phyloP scores from a whole-genome alignment of 2,797 vertebrate species.

The Acanthurus leucopareius region DNA sequence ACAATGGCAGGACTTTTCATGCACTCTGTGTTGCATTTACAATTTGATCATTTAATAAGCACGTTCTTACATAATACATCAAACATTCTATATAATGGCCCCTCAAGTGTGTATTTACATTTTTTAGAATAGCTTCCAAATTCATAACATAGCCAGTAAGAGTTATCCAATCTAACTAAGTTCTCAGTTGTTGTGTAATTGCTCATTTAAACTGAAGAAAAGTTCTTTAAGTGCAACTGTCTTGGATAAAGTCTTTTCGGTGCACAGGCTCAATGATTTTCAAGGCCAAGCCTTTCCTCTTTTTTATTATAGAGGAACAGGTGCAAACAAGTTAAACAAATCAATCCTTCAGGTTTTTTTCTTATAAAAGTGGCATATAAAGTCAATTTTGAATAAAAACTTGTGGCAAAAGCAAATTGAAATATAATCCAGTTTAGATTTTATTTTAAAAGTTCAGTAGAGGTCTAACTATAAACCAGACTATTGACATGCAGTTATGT shows the following conservation, averaged over 20 bases:
- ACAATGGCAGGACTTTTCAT: neutral
- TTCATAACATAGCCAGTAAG: neutral
- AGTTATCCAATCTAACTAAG: neutral
- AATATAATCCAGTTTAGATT: neutral
- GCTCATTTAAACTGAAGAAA: neutral
- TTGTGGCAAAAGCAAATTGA: neutral
- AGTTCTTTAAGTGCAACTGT: neutral
- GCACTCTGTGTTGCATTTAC: neutral
- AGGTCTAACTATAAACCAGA: neutral
- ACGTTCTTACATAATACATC: neutral
- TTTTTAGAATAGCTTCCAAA: neutral
- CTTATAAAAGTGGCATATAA: neutral
- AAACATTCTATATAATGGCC: neutral
- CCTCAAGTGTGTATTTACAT: too few relatives aligned
- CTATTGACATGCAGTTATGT: neutral
- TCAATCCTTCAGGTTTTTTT: neutral
- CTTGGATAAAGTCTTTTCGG: neutral
- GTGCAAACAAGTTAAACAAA: neutral
- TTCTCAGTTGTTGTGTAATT: neutral
- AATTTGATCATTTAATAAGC: neutral
- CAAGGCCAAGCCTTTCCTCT: neutral
- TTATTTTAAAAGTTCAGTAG: too few relatives aligned
- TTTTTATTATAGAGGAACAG: neutral
- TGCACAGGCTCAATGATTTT: neutral
- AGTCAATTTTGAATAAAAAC: slow-evolving; percentile 2